These are phyloP conservation scores for Melolontha melolontha DNA, from an alignment of 2,888 invertebrate genomes.

Conservation along the genomic window DNA sequence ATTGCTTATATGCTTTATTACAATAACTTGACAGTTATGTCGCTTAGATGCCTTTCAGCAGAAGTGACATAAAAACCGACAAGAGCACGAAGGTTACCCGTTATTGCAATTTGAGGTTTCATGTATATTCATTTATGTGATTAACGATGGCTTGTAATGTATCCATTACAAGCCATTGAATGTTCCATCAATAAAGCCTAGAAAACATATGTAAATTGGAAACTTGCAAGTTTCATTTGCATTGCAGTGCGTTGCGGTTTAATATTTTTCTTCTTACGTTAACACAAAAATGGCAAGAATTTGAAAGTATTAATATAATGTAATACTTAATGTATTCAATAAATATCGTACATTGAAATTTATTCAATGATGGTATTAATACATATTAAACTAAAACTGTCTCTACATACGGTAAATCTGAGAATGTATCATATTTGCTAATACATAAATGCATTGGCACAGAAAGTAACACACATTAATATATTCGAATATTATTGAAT, in stretches of 20 bases:
- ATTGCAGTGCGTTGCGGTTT: constrained; percentile 3
- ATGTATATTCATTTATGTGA: constrained; percentile 21
- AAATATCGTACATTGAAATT: no score
- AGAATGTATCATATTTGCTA: no score
- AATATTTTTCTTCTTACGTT: not conserved
- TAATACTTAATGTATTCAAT: no score
- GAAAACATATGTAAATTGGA: constrained; percentile 13
- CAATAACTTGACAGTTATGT: constrained; percentile 24
- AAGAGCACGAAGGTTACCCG: constrained; percentile 19
- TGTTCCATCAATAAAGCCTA: not conserved
- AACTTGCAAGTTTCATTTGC: not conserved
- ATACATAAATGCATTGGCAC: no score
- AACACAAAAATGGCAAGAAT: constrained; percentile 18
- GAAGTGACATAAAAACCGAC: constrained; percentile 16
- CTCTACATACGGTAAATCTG: no score
- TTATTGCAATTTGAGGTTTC: constrained; percentile 6
- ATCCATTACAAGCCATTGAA: constrained; percentile 3
- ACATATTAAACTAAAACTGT: no score
- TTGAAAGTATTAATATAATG: not conserved
- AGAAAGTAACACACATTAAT: no score
- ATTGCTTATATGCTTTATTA: constrained; percentile 32
- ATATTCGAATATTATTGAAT: no score
- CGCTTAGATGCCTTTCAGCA: constrained; percentile 16
- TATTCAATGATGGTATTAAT: no score
- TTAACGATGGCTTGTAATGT: constrained; percentile 13